Percentiles rank a stretch among this genome's conserved stretches.
Conservation (phyloP, 2,888 invertebrate species). For the Morpho achilles region DNA sequence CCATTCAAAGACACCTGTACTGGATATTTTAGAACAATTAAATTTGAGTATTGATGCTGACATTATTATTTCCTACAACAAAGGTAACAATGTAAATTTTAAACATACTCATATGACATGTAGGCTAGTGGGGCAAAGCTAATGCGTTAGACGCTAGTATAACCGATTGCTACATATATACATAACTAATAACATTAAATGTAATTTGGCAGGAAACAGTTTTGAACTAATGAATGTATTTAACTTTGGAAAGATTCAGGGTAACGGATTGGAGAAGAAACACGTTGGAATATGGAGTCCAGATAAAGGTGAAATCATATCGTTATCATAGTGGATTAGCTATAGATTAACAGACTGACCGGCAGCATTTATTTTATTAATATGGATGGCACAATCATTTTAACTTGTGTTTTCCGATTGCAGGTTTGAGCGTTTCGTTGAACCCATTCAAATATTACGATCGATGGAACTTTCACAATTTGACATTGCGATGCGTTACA, state of each 20-base stretch:
- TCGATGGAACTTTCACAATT: conserved; percentile 65
- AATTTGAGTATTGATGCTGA: conserved; percentile 61
- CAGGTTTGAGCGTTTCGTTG: conserved; percentile 46
- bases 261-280: conserved; percentile 48
- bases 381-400: conserved; percentile 21
- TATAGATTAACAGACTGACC: background rate
- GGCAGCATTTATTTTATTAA: too few relatives aligned
- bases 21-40: conserved; percentile 37
- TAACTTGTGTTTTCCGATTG: conserved; percentile 28
- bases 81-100: conserved; percentile 33
- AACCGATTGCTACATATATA: too few relatives aligned
- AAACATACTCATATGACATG: too few relatives aligned
- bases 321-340: too few relatives aligned
- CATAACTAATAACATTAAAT: background rate
- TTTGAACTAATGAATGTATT: conserved; percentile 50
- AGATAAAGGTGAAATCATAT: conserved; percentile 34
- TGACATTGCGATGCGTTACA: conserved; percentile 60
- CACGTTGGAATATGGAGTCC: conserved; percentile 45
- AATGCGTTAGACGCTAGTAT: too few relatives aligned
- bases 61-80: conserved; percentile 36
- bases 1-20: conserved; percentile 23
- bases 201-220: conserved; percentile 37
- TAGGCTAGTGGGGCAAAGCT: too few relatives aligned
- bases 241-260: conserved; percentile 63
- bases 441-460: conserved; percentile 59